Percentiles rank a stretch among this genome's conserved stretches.
Conservation (phyloP, 2,113 vertebrate genomes). For the Lucifuga dentata region DNA sequence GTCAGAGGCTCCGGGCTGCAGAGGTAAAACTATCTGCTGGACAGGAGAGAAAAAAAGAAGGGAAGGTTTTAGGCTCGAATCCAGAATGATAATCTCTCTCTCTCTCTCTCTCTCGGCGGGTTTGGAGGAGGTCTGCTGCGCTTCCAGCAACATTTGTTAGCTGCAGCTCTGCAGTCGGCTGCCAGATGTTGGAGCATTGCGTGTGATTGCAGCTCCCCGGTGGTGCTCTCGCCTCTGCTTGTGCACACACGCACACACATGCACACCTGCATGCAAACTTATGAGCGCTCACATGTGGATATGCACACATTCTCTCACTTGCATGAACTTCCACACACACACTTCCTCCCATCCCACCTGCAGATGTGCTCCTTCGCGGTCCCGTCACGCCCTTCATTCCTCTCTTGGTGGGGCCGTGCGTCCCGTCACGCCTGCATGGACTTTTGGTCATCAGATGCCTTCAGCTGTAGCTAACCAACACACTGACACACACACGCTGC, state of each 20-base stretch:
- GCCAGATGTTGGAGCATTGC: constrained; percentile 82
- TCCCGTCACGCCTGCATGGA: constrained; percentile 32
- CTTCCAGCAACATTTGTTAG: constrained; percentile 60
- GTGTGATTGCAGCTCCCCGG: constrained; percentile 76
- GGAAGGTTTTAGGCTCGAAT: constrained; percentile 28
- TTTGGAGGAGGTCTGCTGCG: constrained; percentile 49
- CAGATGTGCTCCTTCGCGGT: constrained; percentile 66
- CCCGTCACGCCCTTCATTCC: constrained; percentile 43
- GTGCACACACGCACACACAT: constrained; percentile 30
- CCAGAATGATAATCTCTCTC: constrained; percentile 60
- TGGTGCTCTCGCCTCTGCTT: constrained; percentile 60
- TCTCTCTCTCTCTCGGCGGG: constrained; percentile 56
- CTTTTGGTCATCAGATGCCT: constrained; percentile 38
- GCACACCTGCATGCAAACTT: constrained; percentile 59
- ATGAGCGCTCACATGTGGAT: constrained; percentile 44
- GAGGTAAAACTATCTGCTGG: constrained; percentile 62
- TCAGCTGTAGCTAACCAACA: constrained; percentile 44
- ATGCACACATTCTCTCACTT: constrained; percentile 20
- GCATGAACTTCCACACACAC: constrained; percentile 17
- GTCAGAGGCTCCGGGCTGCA: constrained; percentile 32
- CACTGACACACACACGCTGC: constrained; percentile 25
- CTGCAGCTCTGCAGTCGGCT: constrained; percentile 56
- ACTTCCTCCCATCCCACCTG: constrained; percentile 60
- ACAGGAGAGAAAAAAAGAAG: constrained; percentile 28
- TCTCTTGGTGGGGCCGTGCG: constrained; percentile 37